Percentiles rank a stretch among this genome's conserved stretches.
phyloP scores from a whole-genome alignment of 1,140 invertebrate genomes.

The Latrodectus geometricus region DNA sequence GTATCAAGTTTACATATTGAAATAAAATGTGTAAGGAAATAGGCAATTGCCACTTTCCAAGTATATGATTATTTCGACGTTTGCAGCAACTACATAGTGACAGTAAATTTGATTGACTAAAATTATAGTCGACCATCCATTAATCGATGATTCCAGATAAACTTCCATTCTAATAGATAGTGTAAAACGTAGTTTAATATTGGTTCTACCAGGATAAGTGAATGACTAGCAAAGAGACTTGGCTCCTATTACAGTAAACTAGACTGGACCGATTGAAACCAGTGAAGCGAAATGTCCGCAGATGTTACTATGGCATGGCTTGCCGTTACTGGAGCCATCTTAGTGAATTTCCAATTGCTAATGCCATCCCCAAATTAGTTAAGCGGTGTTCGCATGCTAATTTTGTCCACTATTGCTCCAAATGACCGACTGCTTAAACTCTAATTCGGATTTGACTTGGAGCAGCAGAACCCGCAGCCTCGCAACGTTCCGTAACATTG shows the following conservation, averaged over 20 bases:
- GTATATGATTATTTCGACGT: no score
- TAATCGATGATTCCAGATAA: background rate
- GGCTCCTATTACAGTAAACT: constrained; percentile 49
- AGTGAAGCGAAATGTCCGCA: constrained; percentile 42
- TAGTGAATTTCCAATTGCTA: constrained; percentile 56
- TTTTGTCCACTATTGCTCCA: constrained; percentile 49
- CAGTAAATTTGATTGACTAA: no score
- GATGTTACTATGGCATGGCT: constrained; percentile 19
- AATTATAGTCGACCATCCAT: background rate
- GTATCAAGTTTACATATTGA: no score
- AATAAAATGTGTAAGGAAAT: no score
- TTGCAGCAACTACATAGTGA: no score
- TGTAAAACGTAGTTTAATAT: constrained; percentile 43
- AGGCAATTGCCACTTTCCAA: no score
- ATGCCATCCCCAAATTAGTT: constrained; percentile 57
- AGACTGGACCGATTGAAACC: constrained; percentile 19
- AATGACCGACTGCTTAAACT: constrained; percentile 26
- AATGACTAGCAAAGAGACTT: constrained; percentile 14
- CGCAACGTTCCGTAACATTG: background rate
- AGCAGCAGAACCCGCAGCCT: background rate
- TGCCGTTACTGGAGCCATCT: constrained; percentile 12
- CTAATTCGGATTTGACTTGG: constrained; percentile 41
- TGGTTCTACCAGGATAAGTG: constrained; percentile 28
- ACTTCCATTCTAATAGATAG: constrained; percentile 10
- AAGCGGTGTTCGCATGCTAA: constrained; percentile 51